phyloP scores from a whole-genome alignment of 1,140 invertebrate species.

The Orchesella cincta region DNA sequence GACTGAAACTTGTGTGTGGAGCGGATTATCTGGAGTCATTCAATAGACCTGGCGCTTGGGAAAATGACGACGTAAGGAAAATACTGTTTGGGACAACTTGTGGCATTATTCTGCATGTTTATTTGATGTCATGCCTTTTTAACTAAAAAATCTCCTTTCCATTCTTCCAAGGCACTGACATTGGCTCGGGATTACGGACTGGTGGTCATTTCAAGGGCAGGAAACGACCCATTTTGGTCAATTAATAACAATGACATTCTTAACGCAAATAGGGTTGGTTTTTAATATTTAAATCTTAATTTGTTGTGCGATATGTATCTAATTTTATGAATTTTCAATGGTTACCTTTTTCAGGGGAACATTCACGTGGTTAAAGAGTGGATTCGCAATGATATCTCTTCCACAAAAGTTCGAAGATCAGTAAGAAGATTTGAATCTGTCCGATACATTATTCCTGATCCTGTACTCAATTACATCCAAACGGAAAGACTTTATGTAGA shows the following conservation, averaged over 20 bases:
- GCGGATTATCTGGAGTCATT: conserved; percentile 93
- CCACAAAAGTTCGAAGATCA: conserved; percentile 81
- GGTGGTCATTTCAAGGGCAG: conserved; percentile 77
- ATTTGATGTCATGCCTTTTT: conserved; percentile 32
- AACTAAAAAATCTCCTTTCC: neutral
- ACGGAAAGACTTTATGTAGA: conserved; percentile 80
- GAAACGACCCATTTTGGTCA: conserved; percentile 82
- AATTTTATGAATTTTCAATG: too few relatives aligned
- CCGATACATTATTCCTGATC: conserved; percentile 83
- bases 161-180: conserved; percentile 28
- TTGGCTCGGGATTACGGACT: conserved; percentile 89
- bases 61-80: conserved; percentile 84
- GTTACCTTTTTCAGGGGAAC: conserved; percentile 69
- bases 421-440: conserved; percentile 81
- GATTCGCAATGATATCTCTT: conserved; percentile 91
- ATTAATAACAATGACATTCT: conserved; percentile 91
- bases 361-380: conserved; percentile 88
- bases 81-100: too few relatives aligned
- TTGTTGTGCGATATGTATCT: too few relatives aligned
- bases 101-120: too few relatives aligned
- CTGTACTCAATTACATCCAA: conserved; percentile 82
- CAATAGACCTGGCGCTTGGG: conserved; percentile 83
- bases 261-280: conserved; percentile 79
- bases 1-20: conserved; percentile 86
- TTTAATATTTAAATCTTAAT: too few relatives aligned